These are phyloP conservation scores for Corvus hawaiiensis DNA, from an alignment of 2,113 vertebrate species.

Conservation along the genomic window DNA sequence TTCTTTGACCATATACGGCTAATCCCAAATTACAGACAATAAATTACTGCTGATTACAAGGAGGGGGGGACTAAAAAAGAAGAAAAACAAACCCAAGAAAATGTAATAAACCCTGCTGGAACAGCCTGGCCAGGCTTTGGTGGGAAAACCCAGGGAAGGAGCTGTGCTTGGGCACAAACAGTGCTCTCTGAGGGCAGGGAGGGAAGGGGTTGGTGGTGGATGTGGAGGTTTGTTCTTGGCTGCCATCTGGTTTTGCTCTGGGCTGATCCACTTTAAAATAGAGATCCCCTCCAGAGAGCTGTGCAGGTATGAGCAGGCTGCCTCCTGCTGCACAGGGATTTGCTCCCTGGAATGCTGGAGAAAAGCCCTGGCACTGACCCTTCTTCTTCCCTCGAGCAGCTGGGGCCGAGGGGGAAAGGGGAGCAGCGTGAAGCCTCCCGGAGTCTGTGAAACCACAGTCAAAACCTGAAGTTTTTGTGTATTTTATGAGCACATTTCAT, in stretches of 20 bases:
- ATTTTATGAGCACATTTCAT: not conserved
- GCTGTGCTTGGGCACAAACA: not conserved
- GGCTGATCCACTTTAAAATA: not conserved
- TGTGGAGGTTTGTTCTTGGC: not conserved
- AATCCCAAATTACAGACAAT: conserved; percentile 40
- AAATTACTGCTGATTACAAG: conserved; percentile 40
- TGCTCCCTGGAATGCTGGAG: not conserved
- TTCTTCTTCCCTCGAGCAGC: not conserved
- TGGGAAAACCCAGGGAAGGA: conserved; percentile 10
- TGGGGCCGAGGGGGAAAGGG: not conserved
- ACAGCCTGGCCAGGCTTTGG: not conserved
- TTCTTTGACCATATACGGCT: conserved; percentile 10
- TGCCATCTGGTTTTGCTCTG: not conserved
- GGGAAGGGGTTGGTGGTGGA: not conserved
- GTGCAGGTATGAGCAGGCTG: not conserved
- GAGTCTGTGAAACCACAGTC: not conserved
- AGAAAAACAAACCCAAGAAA: not conserved
- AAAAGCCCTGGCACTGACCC: not conserved
- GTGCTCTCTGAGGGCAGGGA: not conserved
- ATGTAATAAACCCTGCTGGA: not conserved
- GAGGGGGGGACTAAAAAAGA: not conserved
- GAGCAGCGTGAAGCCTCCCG: fast-evolving
- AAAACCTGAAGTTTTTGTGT: not conserved
- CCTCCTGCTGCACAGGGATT: not conserved
- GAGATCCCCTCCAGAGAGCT: not conserved